Evolutionary conservation across 2,888 invertebrate species (phyloP).

Genomic region (Mythimna ferrago): DNA sequence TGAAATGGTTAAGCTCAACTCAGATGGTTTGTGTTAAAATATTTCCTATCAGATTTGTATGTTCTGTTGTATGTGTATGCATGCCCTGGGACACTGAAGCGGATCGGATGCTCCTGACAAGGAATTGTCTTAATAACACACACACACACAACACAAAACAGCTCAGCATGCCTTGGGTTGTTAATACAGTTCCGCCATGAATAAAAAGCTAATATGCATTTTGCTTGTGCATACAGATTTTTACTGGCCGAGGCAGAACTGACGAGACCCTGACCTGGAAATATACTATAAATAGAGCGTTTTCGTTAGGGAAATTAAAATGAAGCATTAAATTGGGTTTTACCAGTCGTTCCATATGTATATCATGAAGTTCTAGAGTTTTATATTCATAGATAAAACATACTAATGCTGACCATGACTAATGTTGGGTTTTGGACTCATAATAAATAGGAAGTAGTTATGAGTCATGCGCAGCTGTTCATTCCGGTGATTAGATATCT

Average conservation of each 20-base stretch:
- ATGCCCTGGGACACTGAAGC: not conserved
- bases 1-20: not conserved
- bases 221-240: not conserved
- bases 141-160: too few relatives aligned
- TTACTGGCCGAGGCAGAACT: not conserved
- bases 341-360: not conserved
- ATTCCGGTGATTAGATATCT: slow-evolving; percentile 43
- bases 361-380: not conserved
- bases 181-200: too few relatives aligned
- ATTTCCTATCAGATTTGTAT: too few relatives aligned
- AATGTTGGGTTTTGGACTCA: not conserved
- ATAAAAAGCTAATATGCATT: too few relatives aligned
- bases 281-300: too few relatives aligned
- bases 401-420: not conserved
- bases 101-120: too few relatives aligned
- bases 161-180: too few relatives aligned
- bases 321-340: not conserved
- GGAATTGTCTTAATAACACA: too few relatives aligned
- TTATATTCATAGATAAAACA: too few relatives aligned
- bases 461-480: slow-evolving; percentile 46
- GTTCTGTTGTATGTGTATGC: too few relatives aligned
- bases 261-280: too few relatives aligned
- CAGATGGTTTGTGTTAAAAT: not conserved
- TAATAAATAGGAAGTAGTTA: not conserved
- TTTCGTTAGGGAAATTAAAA: not conserved